Base-by-base conservation (phyloP, 2,797 vertebrate species). In the Loriculus beryllinus region DNA sequence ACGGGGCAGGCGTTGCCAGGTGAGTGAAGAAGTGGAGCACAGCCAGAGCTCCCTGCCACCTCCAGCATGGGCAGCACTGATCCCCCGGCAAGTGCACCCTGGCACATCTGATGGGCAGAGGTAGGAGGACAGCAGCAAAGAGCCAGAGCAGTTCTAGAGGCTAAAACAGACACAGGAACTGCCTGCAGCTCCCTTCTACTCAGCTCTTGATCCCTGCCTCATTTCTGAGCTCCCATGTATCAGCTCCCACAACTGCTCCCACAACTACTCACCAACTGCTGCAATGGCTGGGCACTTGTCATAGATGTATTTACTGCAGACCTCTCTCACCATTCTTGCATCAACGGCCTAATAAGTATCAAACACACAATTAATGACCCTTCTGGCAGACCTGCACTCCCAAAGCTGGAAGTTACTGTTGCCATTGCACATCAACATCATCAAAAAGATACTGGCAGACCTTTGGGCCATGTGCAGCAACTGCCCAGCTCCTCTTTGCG, bases 231-330 rank as follows among this genome's bases (percentile, higher is more conserved):
- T 40, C n/a, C 35, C 2, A 0, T 5, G 10, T 69, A 51, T 31
- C n/a, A 42, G 82, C 40, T 65, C 54, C 26, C n/a, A 39, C 6
- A 28, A 17, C 35, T 88, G 82, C 40, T 65, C 54, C 26, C n/a
- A 39, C 6, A 28, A 17, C 35, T 88, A 98, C 99, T 98, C 94
- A 99, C 99, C 99, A 4, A 99, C 97, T 79, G 97, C 99, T 72
- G 98, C 98, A 86, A 99, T 90, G 26, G 99, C 99, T 0, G 99
- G 99, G 97, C 99, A 99, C 94, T 98, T 99, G 93, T 99, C 99
- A 51, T 99, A 99, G 76, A 99, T 97, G 77, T 99, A 99, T 96
- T 99, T 99, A 95, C 98, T 98, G 97, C 99, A 99, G 88, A 98
- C 70, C 5, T 99, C 98, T 74, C 98, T 98, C 29, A 99, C 85